These are phyloP conservation scores for Caenorhabditis drosophilae DNA, from an alignment of 2,888 invertebrate species.

Conservation along the genomic window DNA sequence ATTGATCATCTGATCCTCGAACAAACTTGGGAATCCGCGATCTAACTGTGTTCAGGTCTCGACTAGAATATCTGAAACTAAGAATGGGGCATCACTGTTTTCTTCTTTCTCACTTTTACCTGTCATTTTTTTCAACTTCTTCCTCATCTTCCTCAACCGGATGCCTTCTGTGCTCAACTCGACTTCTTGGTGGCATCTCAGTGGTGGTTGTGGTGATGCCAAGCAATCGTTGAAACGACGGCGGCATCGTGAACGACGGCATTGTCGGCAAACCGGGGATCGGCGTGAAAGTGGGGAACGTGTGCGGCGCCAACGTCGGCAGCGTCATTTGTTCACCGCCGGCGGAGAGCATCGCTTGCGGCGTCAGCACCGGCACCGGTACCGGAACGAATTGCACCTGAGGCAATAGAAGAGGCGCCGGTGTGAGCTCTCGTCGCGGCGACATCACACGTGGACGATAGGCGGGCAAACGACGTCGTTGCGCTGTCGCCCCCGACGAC, in stretches of 20 bases:
- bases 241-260: conserved; percentile 50
- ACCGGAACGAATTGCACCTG: conserved; percentile 35
- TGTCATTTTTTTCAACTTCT: background rate
- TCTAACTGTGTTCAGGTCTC: conserved; percentile 34
- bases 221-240: conserved; percentile 47
- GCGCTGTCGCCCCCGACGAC: conserved; percentile 8
- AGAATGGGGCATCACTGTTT: conserved; percentile 7
- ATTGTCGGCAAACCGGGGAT: conserved; percentile 45
- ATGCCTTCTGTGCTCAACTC: too few relatives aligned
- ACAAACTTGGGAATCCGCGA: conserved; percentile 44
- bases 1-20: conserved; percentile 19
- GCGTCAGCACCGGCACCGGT: conserved; percentile 29
- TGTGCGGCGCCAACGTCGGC: conserved; percentile 37
- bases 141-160: background rate
- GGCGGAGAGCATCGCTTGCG: conserved; percentile 16
- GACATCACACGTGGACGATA: conserved; percentile 10
- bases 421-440: conserved; percentile 16
- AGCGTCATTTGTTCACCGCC: conserved; percentile 5
- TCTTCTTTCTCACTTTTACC: background rate
- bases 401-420: conserved; percentile 17
- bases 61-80: too few relatives aligned
- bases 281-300: conserved; percentile 39
- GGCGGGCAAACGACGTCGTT: too few relatives aligned
- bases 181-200: background rate
- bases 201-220: conserved; percentile 48